Evolutionary conservation across 2,888 invertebrate genomes (phyloP).

Genomic region (Platycheirus rosarum): DNA sequence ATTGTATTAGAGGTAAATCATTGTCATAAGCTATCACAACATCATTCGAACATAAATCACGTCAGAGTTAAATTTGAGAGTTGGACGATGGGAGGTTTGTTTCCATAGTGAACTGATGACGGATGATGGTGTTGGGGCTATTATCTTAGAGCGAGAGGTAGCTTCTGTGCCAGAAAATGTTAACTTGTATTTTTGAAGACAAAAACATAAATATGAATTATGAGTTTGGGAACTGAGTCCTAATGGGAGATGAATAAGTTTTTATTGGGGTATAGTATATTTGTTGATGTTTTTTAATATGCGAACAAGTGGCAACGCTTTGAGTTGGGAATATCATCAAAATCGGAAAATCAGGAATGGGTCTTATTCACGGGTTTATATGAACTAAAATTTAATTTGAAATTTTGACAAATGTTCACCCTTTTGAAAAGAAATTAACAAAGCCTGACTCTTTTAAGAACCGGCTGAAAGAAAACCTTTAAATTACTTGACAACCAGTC

Average conservation of each 20-base stretch:
- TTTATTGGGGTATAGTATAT: too few relatives aligned
- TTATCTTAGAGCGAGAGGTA: slow-evolving; percentile 15
- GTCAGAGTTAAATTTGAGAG: slow-evolving; percentile 27
- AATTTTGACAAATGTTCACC: too few relatives aligned
- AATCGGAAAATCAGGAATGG: too few relatives aligned
- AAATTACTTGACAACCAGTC: slow-evolving; percentile 1
- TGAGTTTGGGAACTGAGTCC: too few relatives aligned
- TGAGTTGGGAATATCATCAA: too few relatives aligned
- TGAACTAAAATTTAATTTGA: too few relatives aligned
- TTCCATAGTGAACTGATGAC: slow-evolving; percentile 13
- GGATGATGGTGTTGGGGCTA: slow-evolving; percentile 32
- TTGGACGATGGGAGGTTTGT: slow-evolving; percentile 9
- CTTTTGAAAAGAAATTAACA: too few relatives aligned
- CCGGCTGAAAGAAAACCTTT: slow-evolving; percentile 1
- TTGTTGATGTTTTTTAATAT: too few relatives aligned
- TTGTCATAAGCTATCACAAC: slow-evolving; percentile 66
- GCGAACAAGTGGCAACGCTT: too few relatives aligned
- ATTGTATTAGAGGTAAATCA: slow-evolving; percentile 63
- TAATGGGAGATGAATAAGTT: too few relatives aligned
- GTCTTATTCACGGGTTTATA: too few relatives aligned
- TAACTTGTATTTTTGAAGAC: slow-evolving; percentile 3
- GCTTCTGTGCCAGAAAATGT: slow-evolving; percentile 10
- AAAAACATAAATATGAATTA: too few relatives aligned
- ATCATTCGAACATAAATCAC: slow-evolving; percentile 67
- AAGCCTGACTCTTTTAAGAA: slow-evolving; percentile 5